These are phyloP conservation scores for Rattus rattus DNA, from an alignment of 2,113 vertebrate species.

Conservation along the genomic window DNA sequence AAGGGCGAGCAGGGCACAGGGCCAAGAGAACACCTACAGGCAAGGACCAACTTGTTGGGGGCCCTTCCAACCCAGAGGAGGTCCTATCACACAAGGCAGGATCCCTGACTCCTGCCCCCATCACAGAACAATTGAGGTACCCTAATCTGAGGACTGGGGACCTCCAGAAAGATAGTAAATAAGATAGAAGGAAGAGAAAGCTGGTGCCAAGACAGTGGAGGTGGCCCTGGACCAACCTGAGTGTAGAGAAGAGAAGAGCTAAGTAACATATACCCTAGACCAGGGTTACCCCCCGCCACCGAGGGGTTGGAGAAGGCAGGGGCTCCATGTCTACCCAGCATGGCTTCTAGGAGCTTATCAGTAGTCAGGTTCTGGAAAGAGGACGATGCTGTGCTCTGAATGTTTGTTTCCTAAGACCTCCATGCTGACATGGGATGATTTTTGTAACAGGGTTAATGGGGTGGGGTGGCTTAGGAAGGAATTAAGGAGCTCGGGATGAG, in stretches of 20 bases:
- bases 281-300: not conserved
- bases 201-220: not conserved
- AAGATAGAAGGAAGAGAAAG: not conserved
- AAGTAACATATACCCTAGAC: fast-evolving
- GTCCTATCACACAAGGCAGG: not conserved
- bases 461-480: too few species aligned
- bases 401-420: not conserved
- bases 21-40: not conserved
- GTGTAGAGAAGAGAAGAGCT: not conserved
- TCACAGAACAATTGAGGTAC: not conserved
- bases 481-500: not conserved
- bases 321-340: too few species aligned
- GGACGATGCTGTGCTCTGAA: not conserved
- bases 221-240: not conserved
- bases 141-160: not conserved
- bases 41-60: not conserved
- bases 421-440: not conserved
- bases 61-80: not conserved
- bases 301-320: not conserved
- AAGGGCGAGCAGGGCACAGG: not conserved
- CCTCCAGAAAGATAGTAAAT: not conserved
- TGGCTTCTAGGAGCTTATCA: not conserved
- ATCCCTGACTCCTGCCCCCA: not conserved
- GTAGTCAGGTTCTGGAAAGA: not conserved
- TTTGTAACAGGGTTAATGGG: not conserved